Percentiles rank a stretch among this genome's conserved stretches.
These are phyloP conservation scores for Motacilla alba DNA, from an alignment of 2,113 vertebrate species.

Conservation along the genomic window DNA sequence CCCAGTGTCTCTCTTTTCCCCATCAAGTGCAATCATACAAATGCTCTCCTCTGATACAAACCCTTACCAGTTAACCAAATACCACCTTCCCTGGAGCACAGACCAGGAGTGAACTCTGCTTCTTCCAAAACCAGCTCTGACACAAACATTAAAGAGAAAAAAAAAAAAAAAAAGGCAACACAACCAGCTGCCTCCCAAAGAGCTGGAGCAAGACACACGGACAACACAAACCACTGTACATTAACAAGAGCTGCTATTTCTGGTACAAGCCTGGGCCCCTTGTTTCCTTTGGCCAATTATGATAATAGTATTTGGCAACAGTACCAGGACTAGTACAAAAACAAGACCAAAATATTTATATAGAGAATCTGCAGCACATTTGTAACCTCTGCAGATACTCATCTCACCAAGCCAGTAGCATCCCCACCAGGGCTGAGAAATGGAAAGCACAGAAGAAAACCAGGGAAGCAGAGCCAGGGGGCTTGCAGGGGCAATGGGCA, in stretches of 20 bases:
- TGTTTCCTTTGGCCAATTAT: background rate
- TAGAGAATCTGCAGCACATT: background rate
- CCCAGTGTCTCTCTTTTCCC: background rate
- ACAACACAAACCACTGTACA: background rate
- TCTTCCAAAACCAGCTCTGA: background rate
- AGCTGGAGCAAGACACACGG: fast-evolving
- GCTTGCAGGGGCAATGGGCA: background rate
- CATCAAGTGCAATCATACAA: background rate
- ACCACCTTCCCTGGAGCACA: background rate
- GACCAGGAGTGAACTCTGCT: background rate
- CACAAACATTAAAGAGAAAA: background rate
- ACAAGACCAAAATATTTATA: conserved; percentile 2
- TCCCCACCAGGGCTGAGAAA: fast-evolving
- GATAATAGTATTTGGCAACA: conserved; percentile 7
- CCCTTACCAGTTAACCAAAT: background rate
- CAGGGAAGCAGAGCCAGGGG: background rate
- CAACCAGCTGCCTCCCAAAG: background rate
- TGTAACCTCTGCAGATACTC: background rate
- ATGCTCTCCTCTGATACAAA: background rate
- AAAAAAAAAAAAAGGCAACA: background rate
- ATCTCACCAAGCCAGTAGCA: background rate
- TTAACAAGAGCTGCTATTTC: conserved; percentile 18
- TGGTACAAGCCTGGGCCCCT: background rate
- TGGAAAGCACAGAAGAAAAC: background rate
- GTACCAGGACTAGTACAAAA: background rate